Conservation (phyloP, 2,113 vertebrate genomes). For the Cynocephalus volans region DNA sequence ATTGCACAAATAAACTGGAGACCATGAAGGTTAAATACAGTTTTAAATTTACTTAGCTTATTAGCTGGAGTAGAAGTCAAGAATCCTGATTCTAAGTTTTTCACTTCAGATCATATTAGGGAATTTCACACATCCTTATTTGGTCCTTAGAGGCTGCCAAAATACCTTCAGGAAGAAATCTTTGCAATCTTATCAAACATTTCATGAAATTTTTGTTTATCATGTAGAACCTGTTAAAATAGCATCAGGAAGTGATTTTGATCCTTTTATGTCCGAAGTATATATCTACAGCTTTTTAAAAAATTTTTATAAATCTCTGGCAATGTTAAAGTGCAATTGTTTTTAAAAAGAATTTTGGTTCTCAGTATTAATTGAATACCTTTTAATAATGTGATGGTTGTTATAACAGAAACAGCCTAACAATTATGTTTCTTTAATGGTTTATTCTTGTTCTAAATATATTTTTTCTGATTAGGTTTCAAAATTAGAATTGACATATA, state of each 20-base stretch:
- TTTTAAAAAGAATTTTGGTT: conserved; percentile 46
- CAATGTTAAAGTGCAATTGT: not conserved
- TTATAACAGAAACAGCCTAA: not conserved
- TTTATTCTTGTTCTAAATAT: conserved; percentile 22
- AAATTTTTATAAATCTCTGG: not conserved
- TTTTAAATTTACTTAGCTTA: not conserved
- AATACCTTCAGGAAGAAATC: not conserved
- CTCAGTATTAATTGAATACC: not conserved
- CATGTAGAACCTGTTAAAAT: conserved; percentile 30
- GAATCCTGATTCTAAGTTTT: not conserved
- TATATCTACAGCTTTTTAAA: not conserved
- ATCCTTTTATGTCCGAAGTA: conserved; percentile 8
- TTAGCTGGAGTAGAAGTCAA: not conserved
- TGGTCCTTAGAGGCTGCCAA: not conserved
- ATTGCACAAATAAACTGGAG: not conserved
- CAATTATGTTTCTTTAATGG: not conserved
- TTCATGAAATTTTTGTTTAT: conserved; percentile 48
- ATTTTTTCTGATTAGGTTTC: conserved; percentile 43
- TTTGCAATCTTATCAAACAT: not conserved
- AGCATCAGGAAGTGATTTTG: conserved; percentile 36
- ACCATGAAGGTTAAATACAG: not conserved
- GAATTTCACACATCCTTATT: not conserved
- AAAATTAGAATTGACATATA: conserved; percentile 48
- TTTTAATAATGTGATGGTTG: not conserved
- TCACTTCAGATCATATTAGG: not conserved